These are phyloP conservation scores for Thymallus thymallus DNA, from an alignment of 2,113 vertebrate species.

Conservation along the genomic window DNA sequence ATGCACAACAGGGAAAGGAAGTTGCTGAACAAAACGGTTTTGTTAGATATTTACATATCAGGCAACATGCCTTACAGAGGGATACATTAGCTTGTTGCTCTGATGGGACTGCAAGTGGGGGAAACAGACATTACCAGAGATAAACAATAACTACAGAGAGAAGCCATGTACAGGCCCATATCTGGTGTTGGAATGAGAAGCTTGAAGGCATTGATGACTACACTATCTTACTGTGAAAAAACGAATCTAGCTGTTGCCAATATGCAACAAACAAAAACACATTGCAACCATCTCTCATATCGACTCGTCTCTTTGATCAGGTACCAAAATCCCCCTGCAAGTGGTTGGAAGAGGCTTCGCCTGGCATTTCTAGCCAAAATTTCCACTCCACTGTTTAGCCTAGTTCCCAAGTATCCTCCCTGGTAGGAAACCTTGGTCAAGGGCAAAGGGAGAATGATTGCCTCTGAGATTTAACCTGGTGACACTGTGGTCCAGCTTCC, in stretches of 20 bases:
- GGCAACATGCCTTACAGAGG: background rate
- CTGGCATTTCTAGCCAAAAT: too few species aligned
- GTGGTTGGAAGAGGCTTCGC: too few species aligned
- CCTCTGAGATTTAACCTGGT: too few species aligned
- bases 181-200: background rate
- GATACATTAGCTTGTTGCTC: background rate
- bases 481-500: too few species aligned
- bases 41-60: constrained; percentile 19
- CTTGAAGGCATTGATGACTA: background rate
- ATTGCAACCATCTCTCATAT: background rate
- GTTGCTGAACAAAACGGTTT: constrained; percentile 14
- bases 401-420: too few species aligned
- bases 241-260: background rate
- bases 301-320: background rate
- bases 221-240: background rate
- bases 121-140: background rate
- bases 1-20: constrained; percentile 7
- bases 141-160: background rate
- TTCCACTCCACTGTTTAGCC: too few species aligned
- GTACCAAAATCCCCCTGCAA: background rate
- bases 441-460: too few species aligned
- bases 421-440: too few species aligned
- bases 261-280: background rate
- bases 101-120: background rate
- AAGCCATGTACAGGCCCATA: background rate